phyloP scores from a whole-genome alignment of 2,888 invertebrate species.

The Lasioglossum lativentre region DNA sequence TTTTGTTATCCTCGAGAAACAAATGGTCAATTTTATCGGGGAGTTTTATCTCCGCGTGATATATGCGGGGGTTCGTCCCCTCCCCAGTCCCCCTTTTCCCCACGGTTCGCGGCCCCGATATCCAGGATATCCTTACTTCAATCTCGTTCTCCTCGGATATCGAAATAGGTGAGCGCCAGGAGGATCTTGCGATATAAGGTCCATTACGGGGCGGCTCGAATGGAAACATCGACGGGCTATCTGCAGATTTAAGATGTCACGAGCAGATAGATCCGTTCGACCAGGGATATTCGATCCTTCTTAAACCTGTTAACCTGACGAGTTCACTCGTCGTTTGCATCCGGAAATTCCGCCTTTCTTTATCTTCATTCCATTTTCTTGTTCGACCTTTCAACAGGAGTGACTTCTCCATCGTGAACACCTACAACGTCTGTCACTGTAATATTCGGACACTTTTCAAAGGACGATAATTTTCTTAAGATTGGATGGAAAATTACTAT shows the following conservation, averaged over 20 bases:
- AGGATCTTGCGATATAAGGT: conserved; percentile 49
- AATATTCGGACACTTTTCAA: not conserved
- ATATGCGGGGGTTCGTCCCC: conserved; percentile 30
- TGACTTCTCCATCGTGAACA: not conserved
- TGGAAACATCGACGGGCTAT: conserved; percentile 43
- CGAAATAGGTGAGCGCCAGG: conserved; percentile 33
- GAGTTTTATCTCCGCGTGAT: conserved; percentile 58
- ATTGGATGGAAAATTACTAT: not conserved
- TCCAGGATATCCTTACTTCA: conserved; percentile 43
- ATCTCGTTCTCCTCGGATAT: conserved; percentile 35
- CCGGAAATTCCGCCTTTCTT: not conserved
- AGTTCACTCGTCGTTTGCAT: not conserved
- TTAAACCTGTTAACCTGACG: not conserved
- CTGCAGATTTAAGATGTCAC: conserved; percentile 25
- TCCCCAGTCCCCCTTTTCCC: conserved; percentile 11
- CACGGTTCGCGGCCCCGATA: not conserved
- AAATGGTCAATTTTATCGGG: conserved; percentile 62
- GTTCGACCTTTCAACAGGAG: not conserved
- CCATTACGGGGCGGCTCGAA: conserved; percentile 40
- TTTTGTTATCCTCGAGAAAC: conserved; percentile 46
- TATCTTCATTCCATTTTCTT: not conserved
- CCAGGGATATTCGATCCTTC: not conserved
- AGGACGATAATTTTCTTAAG: not conserved
- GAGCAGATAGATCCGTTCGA: conserved; percentile 20
- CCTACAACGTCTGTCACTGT: not conserved